Conservation (phyloP, 2,797 vertebrate species). For the Columba guinea region DNA sequence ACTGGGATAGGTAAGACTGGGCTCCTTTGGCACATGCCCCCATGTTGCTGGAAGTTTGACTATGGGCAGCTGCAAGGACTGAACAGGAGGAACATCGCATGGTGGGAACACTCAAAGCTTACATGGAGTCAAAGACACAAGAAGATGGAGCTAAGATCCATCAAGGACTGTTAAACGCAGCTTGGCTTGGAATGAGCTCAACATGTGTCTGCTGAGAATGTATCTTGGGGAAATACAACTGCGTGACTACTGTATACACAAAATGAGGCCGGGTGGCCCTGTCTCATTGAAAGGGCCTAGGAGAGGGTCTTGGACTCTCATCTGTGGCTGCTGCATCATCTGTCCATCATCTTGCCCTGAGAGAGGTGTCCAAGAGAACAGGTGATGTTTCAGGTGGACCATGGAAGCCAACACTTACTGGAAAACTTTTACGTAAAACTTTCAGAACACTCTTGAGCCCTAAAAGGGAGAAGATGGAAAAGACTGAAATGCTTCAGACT, state of each 20-base stretch:
- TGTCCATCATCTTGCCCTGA: background rate
- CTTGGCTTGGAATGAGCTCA: background rate
- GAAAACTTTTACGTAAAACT: background rate
- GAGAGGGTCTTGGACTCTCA: background rate
- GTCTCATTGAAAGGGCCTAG: background rate
- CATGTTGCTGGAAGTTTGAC: background rate
- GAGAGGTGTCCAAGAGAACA: background rate
- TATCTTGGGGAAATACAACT: background rate
- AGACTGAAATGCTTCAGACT: background rate
- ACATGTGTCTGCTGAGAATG: accelerated
- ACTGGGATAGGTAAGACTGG: background rate
- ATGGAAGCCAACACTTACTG: background rate
- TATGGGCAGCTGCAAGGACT: background rate
- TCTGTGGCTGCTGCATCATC: background rate
- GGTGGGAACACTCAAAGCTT: background rate
- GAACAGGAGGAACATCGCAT: background rate
- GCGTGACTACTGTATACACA: background rate
- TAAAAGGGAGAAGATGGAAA: background rate
- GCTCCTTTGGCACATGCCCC: accelerated
- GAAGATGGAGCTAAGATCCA: background rate
- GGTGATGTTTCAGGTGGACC: background rate
- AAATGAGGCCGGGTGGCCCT: background rate
- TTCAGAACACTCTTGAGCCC: background rate
- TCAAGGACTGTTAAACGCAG: background rate
- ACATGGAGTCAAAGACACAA: background rate